phyloP scores from a whole-genome alignment of 2,797 vertebrate genomes.

The Buceros bicornis region DNA sequence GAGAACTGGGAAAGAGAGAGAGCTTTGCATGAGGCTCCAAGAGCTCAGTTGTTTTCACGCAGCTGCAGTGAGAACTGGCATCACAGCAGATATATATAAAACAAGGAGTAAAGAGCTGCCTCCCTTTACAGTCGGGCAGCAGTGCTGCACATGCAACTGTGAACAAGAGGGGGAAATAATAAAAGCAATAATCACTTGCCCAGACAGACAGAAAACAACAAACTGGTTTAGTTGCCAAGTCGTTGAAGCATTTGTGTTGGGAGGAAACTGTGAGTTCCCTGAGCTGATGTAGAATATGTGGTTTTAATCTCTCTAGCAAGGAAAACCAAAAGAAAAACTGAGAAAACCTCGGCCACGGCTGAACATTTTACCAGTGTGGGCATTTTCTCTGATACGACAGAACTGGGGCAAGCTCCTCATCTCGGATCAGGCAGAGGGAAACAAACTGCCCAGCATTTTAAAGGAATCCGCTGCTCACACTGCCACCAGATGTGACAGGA shows the following conservation, averaged over 20 bases:
- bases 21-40: not conserved
- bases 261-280: not conserved
- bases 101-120: not conserved
- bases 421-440: not conserved
- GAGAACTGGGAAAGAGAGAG: fast-evolving
- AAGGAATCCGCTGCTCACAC: not conserved
- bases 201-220: not conserved
- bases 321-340: not conserved
- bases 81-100: too few species aligned
- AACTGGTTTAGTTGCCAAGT: not conserved
- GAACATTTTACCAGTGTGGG: not conserved
- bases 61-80: not conserved
- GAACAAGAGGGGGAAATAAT: not conserved
- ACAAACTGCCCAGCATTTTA: not conserved
- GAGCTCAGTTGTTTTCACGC: not conserved
- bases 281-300: fast-evolving
- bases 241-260: not conserved
- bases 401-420: not conserved
- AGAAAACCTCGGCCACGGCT: not conserved
- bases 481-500: too few species aligned
- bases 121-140: not conserved
- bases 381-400: fast-evolving
- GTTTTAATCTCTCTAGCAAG: not conserved
- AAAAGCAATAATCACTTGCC: not conserved
- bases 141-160: not conserved